Conservation (phyloP, 2,113 vertebrate species). For the Nyctereutes procyonoides region DNA sequence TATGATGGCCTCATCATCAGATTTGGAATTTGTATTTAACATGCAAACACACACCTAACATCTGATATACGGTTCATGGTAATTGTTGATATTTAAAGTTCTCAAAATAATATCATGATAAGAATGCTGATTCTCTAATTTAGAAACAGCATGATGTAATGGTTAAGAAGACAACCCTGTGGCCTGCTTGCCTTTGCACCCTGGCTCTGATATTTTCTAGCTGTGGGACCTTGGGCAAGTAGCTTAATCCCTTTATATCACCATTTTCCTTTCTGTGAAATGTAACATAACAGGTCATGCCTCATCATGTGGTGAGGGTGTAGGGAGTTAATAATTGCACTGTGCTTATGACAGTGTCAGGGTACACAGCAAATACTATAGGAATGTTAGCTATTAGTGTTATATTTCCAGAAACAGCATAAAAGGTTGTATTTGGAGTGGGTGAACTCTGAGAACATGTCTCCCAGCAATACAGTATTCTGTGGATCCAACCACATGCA, state of each 20-base stretch:
- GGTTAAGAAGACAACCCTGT: not conserved
- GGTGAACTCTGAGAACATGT: not conserved
- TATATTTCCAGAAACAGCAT: not conserved
- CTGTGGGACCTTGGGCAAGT: not conserved
- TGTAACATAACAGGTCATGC: not conserved
- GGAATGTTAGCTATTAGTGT: not conserved
- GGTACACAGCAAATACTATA: not conserved
- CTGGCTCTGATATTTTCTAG: not conserved
- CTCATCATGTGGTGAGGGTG: not conserved
- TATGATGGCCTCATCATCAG: not conserved
- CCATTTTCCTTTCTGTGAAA: not conserved
- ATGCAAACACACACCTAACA: not conserved
- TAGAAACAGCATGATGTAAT: not conserved
- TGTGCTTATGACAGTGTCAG: not conserved
- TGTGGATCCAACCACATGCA: not conserved
- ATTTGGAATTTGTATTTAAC: not conserved
- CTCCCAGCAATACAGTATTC: not conserved
- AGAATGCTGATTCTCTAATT: not conserved
- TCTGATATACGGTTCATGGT: not conserved
- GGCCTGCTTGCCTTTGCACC: not conserved
- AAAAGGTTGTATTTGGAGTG: not conserved
- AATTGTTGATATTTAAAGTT: conserved; percentile 25
- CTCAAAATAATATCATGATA: not conserved
- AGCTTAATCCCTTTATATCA: not conserved
- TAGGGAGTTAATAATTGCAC: conserved; percentile 10